Base-by-base conservation (phyloP, 2,797 vertebrate genomes). In the Benthosema pterotum region DNA sequence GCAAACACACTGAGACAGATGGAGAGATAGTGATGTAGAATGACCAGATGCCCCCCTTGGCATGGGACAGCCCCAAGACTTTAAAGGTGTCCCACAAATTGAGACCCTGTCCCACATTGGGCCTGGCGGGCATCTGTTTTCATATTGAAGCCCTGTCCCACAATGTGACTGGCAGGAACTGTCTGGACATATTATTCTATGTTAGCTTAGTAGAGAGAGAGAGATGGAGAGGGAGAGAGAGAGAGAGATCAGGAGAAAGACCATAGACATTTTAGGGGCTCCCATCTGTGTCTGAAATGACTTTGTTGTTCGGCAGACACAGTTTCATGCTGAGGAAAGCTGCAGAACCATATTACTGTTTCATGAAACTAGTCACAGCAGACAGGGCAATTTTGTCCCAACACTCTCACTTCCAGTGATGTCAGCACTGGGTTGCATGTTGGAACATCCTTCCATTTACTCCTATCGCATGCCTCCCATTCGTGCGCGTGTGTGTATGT, bases 321-420 rank as follows among this genome's bases (percentile, higher is more conserved):
- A 62, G 59, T 63, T 38, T 74, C 57, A 16, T 56, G 71, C 71
- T 71, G 79, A 71, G 78, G 59, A 68, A 78, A 72, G 67, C 67
- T 76, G 32, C 63, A 72, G 69, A 79, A 74, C 65, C 71, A 70
- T 60, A 80, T 80, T 62, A 75, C 14, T 73, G 69, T 72, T 78
- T 75, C 57, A 74, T 50, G 70, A 61, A 45, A 66, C 48, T 63
- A 80, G 82, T 77, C 75, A 69, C 65, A 49, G 52, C 12, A 11
- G 59, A 63, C 32, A 50, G 0, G 67, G 54, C 5, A 51, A 60
- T 72, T 66, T 79, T 11, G 38, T 63, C 71, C 74, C 55, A 4
- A 14, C 57, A 58, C 54, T 62, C 69, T 75, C 59, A 9, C 32
- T 38, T 8, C 32, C 32, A 72, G n/a, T 22, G 43, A 17, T 52